These are phyloP conservation scores for Pentamera pediparva DNA, from an alignment of 53 echinoderm and acorn worm species.

Conservation along the genomic window DNA sequence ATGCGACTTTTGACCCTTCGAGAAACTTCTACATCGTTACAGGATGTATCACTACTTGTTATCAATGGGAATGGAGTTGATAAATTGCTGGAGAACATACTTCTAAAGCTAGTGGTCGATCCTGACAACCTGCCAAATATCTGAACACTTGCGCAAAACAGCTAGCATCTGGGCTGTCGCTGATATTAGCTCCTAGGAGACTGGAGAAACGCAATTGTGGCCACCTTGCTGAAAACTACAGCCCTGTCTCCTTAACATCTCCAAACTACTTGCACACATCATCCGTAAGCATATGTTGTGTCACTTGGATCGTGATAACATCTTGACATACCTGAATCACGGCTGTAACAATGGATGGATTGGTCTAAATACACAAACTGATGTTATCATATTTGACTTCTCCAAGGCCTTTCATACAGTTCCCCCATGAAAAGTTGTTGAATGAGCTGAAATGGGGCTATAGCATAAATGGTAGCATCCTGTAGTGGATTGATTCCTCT, in stretches of 20 bases:
- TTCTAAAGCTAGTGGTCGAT: constrained; percentile 17
- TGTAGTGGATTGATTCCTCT: not conserved
- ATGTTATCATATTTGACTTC: not conserved
- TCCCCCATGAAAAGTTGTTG: not conserved
- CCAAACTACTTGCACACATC: not conserved
- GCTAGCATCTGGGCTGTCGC: constrained; percentile 9
- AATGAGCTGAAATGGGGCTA: not conserved
- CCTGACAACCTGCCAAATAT: not conserved
- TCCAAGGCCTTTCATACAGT: not conserved
- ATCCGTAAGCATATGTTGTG: not conserved
- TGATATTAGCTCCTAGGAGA: constrained; percentile 14
- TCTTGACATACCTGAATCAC: not conserved
- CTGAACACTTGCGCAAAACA: constrained; percentile 26
- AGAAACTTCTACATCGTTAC: not conserved
- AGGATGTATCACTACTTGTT: not conserved
- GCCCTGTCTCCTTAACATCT: not conserved
- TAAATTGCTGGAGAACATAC: not conserved
- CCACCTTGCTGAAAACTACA: not conserved
- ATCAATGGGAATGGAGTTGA: not conserved
- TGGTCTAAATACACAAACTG: not conserved
- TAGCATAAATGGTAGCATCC: not conserved
- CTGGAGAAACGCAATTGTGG: constrained; percentile 24
- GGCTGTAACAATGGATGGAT: not conserved
- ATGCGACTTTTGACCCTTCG: no score
- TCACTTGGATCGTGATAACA: not conserved